Percentiles rank a stretch among this genome's conserved stretches.
phyloP scores from a whole-genome alignment of 2,797 vertebrate species.

The Decapterus maruadsi region DNA sequence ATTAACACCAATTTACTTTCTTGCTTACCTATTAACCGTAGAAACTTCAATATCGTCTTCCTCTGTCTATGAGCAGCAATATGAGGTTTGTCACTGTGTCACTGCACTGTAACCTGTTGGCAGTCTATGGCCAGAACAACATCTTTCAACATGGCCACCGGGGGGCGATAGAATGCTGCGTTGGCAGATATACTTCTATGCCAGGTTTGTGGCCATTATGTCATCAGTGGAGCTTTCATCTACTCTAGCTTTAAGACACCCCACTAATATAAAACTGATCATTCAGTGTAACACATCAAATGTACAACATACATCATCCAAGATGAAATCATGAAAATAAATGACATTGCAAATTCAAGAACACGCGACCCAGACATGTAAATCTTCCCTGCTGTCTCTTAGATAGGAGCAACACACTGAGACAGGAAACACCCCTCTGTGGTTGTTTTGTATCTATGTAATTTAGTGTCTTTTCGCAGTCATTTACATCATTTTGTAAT shows the following conservation, averaged over 20 bases:
- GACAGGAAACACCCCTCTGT: neutral
- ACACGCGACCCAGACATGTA: too few species aligned
- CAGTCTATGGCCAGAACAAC: too few species aligned
- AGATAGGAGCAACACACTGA: neutral
- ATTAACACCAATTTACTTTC: too few species aligned
- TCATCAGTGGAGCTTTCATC: neutral
- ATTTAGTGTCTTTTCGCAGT: neutral
- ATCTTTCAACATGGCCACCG: slow-evolving; percentile 10
- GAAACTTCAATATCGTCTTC: neutral
- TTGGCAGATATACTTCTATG: too few species aligned
- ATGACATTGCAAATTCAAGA: neutral
- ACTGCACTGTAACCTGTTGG: neutral
- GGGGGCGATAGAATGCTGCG: slow-evolving; percentile 9
- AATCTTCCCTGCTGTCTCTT: neutral
- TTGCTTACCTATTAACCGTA: neutral
- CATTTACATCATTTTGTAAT: neutral
- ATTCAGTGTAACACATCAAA: too few species aligned
- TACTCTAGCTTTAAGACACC: neutral
- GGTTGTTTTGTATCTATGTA: neutral
- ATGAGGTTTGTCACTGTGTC: neutral
- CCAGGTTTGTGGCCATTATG: neutral
- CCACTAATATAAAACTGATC: too few species aligned
- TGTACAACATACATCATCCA: too few species aligned
- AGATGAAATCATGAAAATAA: neutral
- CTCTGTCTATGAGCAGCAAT: neutral